Conservation (phyloP, 2,797 vertebrate species). For the Octomys mimax region DNA sequence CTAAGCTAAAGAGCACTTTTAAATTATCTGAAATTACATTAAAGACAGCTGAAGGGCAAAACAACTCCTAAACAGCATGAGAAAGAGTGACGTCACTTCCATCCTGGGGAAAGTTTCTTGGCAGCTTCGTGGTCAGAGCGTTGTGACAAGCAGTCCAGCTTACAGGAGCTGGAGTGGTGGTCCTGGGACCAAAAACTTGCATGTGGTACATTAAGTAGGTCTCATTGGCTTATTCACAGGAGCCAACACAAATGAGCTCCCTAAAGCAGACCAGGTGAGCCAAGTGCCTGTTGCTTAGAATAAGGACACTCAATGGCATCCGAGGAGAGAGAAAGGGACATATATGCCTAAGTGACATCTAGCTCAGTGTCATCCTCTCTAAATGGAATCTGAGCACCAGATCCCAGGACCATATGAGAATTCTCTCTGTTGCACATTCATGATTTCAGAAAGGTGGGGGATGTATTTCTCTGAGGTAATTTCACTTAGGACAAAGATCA, state of each 20-base stretch:
- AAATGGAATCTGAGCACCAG: neutral
- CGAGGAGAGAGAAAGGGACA: neutral
- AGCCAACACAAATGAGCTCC: neutral
- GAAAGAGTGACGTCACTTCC: neutral
- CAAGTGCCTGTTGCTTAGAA: neutral
- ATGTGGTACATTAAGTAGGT: neutral
- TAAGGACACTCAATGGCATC: neutral
- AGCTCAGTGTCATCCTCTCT: neutral
- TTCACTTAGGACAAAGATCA: neutral
- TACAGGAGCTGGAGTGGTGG: neutral
- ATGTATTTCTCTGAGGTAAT: neutral
- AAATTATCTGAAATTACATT: slow-evolving; percentile 3
- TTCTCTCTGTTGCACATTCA: neutral
- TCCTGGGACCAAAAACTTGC: neutral
- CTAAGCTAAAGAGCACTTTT: neutral
- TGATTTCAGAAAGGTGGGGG: neutral
- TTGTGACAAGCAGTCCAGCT: neutral
- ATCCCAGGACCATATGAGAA: neutral
- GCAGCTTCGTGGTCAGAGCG: neutral
- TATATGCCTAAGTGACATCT: neutral
- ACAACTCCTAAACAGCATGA: neutral
- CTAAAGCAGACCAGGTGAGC: slow-evolving; percentile 18
- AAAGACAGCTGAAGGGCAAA: neutral
- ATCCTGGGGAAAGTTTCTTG: neutral
- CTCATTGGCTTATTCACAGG: neutral